Evolutionary conservation across 2,113 vertebrate species (phyloP).

Genomic region (Corythoichthys haematopterus): DNA sequence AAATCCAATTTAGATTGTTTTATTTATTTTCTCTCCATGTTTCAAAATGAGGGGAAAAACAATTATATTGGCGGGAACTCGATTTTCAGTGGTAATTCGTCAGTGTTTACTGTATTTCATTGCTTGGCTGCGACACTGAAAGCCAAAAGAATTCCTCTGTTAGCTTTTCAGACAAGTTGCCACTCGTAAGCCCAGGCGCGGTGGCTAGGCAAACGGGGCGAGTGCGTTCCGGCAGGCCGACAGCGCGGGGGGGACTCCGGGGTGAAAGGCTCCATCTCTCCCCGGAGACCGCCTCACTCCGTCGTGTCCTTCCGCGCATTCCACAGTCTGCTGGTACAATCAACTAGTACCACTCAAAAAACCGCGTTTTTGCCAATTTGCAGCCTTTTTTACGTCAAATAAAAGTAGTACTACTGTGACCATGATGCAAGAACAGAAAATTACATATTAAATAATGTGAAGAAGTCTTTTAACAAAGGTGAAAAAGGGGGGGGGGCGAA

Average conservation of each 20-base stretch:
- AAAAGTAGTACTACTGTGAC: not conserved
- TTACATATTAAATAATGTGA: conserved; percentile 16
- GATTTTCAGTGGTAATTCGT: no score
- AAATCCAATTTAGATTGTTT: not conserved
- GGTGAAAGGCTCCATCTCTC: conserved; percentile 16
- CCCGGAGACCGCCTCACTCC: conserved; percentile 32
- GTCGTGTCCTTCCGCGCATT: conserved; percentile 72
- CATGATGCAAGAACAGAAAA: not conserved
- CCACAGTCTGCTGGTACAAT: conserved; percentile 71
- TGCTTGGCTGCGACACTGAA: conserved; percentile 54
- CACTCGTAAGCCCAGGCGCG: conserved; percentile 68
- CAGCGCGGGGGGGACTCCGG: conserved; percentile 45
- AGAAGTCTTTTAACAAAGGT: conserved; percentile 61
- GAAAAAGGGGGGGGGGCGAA: not conserved
- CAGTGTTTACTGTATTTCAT: conserved; percentile 23
- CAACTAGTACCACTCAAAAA: conserved; percentile 57
- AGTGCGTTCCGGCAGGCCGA: conserved; percentile 38
- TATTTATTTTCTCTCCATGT: no score
- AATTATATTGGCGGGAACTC: no score
- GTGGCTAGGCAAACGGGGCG: conserved; percentile 35
- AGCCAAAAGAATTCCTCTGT: conserved; percentile 69
- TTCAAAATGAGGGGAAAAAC: no score
- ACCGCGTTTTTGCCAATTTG: not conserved
- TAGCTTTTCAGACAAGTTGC: conserved; percentile 69
- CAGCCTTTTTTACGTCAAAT: not conserved